phyloP scores from a whole-genome alignment of 2,888 invertebrate genomes.

The Polyommatus icarus region DNA sequence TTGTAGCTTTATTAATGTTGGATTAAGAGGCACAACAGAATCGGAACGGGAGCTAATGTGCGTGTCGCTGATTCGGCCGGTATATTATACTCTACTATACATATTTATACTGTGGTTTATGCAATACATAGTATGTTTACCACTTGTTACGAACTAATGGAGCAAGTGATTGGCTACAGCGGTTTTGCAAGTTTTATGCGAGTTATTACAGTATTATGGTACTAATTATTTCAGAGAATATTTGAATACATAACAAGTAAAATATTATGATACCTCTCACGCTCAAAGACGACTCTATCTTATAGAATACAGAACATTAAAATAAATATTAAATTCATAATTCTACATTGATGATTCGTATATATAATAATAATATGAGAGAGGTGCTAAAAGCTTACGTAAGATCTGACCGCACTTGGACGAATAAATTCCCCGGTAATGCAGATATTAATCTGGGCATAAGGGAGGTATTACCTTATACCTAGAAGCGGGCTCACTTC shows the following conservation, averaged over 20 bases:
- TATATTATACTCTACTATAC: background rate
- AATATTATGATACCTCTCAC: too few relatives aligned
- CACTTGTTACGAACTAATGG: background rate
- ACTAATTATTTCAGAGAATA: background rate
- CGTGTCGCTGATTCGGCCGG: background rate
- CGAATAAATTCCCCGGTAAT: background rate
- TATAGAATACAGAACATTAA: too few relatives aligned
- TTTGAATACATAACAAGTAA: background rate
- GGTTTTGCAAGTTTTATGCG: background rate
- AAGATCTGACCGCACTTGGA: background rate
- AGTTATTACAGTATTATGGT: background rate
- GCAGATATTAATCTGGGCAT: constrained; percentile 14
- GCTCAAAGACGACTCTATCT: too few relatives aligned
- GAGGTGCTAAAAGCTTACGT: constrained; percentile 1
- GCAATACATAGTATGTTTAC: background rate
- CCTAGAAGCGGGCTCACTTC: background rate
- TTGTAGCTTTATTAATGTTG: too few relatives aligned
- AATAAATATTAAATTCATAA: too few relatives aligned
- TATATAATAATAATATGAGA: background rate
- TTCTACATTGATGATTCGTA: too few relatives aligned
- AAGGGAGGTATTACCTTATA: background rate
- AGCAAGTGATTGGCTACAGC: background rate
- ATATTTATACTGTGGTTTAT: background rate
- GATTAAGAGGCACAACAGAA: too few relatives aligned
- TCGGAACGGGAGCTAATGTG: too few relatives aligned